These are phyloP conservation scores for Cataglyphis hispanica DNA, from an alignment of 1,140 invertebrate species.

Conservation along the genomic window DNA sequence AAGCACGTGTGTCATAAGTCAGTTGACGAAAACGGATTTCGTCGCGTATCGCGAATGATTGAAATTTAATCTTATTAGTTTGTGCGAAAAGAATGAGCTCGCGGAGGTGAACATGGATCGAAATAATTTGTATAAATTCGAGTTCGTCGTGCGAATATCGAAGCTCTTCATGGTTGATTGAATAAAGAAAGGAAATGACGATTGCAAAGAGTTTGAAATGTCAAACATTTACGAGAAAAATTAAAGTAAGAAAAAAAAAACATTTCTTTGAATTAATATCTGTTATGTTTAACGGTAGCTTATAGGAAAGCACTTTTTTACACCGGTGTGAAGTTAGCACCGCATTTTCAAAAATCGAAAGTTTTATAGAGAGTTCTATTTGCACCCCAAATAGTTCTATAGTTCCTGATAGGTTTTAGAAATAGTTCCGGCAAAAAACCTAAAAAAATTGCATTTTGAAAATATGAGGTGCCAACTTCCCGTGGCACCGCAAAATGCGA, in stretches of 20 bases:
- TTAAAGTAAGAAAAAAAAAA: neutral
- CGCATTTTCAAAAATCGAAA: no score
- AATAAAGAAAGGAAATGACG: conserved; percentile 1
- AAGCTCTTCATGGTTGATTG: neutral
- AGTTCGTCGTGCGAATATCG: neutral
- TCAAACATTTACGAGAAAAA: neutral
- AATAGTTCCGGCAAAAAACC: no score
- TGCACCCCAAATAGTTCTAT: no score
- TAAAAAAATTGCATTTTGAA: no score
- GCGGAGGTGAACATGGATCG: neutral
- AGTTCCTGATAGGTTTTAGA: no score
- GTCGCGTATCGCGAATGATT: neutral
- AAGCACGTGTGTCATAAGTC: neutral
- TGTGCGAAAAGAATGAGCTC: neutral
- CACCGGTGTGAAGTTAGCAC: no score
- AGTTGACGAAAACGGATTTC: neutral
- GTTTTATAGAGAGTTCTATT: no score
- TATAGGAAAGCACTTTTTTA: neutral
- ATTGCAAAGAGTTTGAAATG: conserved; percentile 10
- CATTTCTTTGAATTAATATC: conserved; percentile 2
- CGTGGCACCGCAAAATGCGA: no score
- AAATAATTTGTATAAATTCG: neutral
- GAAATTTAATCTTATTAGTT: conserved; percentile 19
- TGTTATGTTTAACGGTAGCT: neutral
- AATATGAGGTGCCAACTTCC: no score